phyloP scores from a whole-genome alignment of 2,113 vertebrate species.

The Pelmatolapia mariae region DNA sequence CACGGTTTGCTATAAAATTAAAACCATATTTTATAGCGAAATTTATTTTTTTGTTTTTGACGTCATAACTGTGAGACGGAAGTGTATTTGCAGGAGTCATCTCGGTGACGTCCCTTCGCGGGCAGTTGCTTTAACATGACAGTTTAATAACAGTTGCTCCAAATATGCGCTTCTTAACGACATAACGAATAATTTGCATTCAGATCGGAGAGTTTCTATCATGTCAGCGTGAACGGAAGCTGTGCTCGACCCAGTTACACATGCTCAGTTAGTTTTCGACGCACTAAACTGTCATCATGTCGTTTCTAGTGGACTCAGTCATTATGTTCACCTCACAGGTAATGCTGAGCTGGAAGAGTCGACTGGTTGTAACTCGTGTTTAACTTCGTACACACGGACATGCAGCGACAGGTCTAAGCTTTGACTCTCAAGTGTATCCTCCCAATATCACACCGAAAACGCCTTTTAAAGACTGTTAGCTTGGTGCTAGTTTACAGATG shows the following conservation, averaged over 20 bases:
- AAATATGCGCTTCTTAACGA: background rate
- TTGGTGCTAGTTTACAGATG: background rate
- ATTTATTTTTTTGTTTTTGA: background rate
- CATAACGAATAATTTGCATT: background rate
- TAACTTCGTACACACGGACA: background rate
- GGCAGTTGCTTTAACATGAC: background rate
- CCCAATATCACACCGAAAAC: background rate
- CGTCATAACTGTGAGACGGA: slow-evolving; percentile 49
- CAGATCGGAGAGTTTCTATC: background rate
- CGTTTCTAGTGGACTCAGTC: slow-evolving; percentile 89
- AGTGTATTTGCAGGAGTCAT: background rate
- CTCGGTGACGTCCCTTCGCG: background rate
- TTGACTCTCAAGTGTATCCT: background rate
- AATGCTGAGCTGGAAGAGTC: background rate
- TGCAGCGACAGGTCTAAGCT: background rate
- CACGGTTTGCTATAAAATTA: background rate
- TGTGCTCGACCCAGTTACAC: background rate
- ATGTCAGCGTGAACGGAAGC: slow-evolving; percentile 7
- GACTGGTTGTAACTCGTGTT: background rate
- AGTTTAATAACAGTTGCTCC: background rate
- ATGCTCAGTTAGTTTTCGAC: background rate
- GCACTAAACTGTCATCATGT: slow-evolving; percentile 70
- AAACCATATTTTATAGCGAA: background rate
- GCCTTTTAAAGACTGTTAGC: background rate
- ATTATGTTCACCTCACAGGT: slow-evolving; percentile 97